Evolutionary conservation across 2,888 invertebrate genomes (phyloP).

Genomic region (Endomychus coccineus): DNA sequence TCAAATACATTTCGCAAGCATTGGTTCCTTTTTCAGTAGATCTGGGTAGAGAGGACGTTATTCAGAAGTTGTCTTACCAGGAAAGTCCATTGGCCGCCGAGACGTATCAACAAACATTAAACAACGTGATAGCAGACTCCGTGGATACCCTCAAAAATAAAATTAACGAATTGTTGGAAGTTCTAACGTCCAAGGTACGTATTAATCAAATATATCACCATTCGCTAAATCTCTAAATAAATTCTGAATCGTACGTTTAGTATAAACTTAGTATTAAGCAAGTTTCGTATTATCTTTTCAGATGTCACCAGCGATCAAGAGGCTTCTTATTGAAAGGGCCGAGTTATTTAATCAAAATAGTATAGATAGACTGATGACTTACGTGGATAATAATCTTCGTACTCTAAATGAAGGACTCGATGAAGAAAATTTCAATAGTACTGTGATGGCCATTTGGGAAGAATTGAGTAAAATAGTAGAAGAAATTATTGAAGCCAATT

Average conservation of each 20-base stretch:
- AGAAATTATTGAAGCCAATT: no score
- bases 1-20: constrained; percentile 87
- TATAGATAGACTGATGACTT: no score
- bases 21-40: constrained; percentile 79
- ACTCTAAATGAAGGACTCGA: no score
- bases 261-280: no score
- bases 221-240: no score
- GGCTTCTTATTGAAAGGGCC: constrained; percentile 73
- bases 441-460: no score
- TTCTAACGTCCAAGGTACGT: constrained; percentile 69
- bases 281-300: constrained; percentile 29
- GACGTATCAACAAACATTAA: constrained; percentile 71
- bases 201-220: constrained; percentile 4
- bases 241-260: no score
- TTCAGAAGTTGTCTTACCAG: constrained; percentile 64
- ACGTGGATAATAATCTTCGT: no score
- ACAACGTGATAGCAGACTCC: constrained; percentile 78
- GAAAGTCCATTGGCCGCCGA: constrained; percentile 70
- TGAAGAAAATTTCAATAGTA: no score
- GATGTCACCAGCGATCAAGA: no score
- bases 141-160: constrained; percentile 83
- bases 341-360: constrained; percentile 71
- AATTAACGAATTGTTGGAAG: constrained; percentile 78
- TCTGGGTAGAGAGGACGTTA: constrained; percentile 70
- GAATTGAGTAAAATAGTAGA: no score